These are phyloP conservation scores for Antechinus flavipes DNA, from an alignment of 2,113 vertebrate genomes.

Conservation along the genomic window DNA sequence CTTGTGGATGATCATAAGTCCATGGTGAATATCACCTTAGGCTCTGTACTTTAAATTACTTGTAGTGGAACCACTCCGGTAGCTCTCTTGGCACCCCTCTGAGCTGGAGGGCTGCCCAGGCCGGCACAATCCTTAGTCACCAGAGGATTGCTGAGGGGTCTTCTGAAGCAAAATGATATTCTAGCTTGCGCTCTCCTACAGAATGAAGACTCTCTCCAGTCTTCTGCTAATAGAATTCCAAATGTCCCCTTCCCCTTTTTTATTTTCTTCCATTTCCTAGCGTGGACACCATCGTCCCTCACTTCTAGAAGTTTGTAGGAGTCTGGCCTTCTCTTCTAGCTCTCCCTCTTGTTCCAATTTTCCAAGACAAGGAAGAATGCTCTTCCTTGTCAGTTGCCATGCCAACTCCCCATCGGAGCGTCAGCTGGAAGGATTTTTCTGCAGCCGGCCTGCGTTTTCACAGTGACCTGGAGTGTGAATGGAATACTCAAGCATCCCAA, in stretches of 20 bases:
- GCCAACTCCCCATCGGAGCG: conserved; percentile 74
- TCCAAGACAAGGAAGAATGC: conserved; percentile 55
- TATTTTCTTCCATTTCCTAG: conserved; percentile 53
- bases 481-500: conserved; percentile 75
- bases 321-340: conserved; percentile 57
- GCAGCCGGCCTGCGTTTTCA: conserved; percentile 70
- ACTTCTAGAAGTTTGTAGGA: not conserved
- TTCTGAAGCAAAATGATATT: conserved; percentile 67
- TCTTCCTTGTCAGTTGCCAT: conserved; percentile 79
- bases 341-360: conserved; percentile 68
- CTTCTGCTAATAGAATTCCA: conserved; percentile 20
- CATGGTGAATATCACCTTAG: not conserved
- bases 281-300: conserved; percentile 39
- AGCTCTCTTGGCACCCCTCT: conserved; percentile 71
- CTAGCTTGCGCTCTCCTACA: conserved; percentile 54
- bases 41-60: not conserved
- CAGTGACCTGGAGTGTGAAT: conserved; percentile 76
- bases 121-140: conserved; percentile 64
- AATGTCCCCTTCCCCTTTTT: conserved; percentile 52
- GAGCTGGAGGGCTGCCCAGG: conserved; percentile 77
- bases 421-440: conserved; percentile 67
- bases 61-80: conserved; percentile 61
- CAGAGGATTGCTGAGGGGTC: conserved; percentile 60
- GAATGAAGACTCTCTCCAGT: conserved; percentile 24
- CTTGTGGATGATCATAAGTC: not conserved